Conservation (phyloP, 2,113 vertebrate genomes). For the Pluvialis apricaria region DNA sequence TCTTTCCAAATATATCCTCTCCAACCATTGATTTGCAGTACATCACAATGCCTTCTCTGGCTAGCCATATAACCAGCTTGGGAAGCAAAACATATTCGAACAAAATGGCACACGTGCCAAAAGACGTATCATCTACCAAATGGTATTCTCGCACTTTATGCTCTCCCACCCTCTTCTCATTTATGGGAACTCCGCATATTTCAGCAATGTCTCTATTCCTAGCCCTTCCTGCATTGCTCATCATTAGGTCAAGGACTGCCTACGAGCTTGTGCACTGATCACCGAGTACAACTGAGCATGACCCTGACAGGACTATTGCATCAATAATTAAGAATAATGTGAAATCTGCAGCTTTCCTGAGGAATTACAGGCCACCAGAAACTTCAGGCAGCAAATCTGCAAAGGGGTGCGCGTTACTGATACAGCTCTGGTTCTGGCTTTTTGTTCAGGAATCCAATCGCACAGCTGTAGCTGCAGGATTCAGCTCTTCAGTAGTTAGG, state of each 20-base stretch:
- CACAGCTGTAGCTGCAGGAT: neutral
- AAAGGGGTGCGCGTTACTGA: neutral
- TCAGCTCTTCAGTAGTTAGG: neutral
- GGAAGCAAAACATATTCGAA: neutral
- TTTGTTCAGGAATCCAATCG: neutral
- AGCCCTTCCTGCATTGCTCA: neutral
- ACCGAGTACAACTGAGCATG: neutral
- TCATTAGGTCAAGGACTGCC: neutral
- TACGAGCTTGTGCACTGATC: neutral
- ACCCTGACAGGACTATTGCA: neutral
- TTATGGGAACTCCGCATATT: neutral
- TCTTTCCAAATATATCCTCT: neutral
- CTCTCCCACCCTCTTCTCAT: neutral
- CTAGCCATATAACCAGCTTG: neutral
- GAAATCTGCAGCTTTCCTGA: neutral
- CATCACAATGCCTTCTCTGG: neutral
- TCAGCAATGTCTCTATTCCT: neutral
- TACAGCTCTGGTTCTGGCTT: neutral
- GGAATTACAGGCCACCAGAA: neutral
- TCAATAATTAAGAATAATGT: neutral
- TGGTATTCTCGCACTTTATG: neutral
- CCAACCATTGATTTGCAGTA: neutral
- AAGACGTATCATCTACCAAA: neutral
- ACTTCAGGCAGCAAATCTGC: neutral
- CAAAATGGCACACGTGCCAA: neutral